These are phyloP conservation scores for Gymnoscelis rufifasciata DNA, from an alignment of 2,888 invertebrate genomes.

Conservation along the genomic window DNA sequence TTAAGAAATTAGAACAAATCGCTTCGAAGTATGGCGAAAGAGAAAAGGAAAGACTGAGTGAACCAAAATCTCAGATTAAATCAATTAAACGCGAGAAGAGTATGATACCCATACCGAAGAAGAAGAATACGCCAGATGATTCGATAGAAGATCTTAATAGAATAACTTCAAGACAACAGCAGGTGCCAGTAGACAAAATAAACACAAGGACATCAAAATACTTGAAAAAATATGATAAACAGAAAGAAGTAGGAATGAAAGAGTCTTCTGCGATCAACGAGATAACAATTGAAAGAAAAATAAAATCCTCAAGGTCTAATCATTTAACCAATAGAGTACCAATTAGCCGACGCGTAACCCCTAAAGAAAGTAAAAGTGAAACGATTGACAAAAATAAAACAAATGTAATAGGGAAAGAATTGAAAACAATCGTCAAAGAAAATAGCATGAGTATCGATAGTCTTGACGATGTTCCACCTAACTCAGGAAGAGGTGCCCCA, in stretches of 20 bases:
- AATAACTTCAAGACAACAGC: not conserved
- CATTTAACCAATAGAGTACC: slow-evolving; percentile 20
- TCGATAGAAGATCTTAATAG: slow-evolving; percentile 13
- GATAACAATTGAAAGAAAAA: slow-evolving; percentile 8
- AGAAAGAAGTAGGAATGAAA: slow-evolving; percentile 1
- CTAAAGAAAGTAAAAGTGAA: slow-evolving; percentile 24
- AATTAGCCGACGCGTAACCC: slow-evolving; percentile 21
- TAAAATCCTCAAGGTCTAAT: slow-evolving; percentile 22
- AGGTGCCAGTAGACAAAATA: slow-evolving; percentile 9
- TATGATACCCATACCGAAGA: slow-evolving; percentile 55
- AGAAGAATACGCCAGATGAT: slow-evolving; percentile 30
- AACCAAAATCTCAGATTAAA: slow-evolving; percentile 27
- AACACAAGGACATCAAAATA: slow-evolving; percentile 6
- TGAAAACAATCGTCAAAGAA: slow-evolving; percentile 44
- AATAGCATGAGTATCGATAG: slow-evolving; percentile 67
- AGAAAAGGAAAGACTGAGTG: slow-evolving; percentile 36
- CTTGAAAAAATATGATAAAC: slow-evolving; percentile 17
- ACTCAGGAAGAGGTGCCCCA: slow-evolving; percentile 42
- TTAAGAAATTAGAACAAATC: slow-evolving; percentile 65
- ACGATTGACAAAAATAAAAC: slow-evolving; percentile 24
- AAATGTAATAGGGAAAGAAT: slow-evolving; percentile 26
- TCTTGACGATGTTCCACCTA: slow-evolving; percentile 46
- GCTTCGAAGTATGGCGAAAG: slow-evolving; percentile 57
- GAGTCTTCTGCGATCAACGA: slow-evolving; percentile 2
- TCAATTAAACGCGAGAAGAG: slow-evolving; percentile 41